Conservation (phyloP, 2,888 invertebrate genomes). For the Cerastis leucographa region DNA sequence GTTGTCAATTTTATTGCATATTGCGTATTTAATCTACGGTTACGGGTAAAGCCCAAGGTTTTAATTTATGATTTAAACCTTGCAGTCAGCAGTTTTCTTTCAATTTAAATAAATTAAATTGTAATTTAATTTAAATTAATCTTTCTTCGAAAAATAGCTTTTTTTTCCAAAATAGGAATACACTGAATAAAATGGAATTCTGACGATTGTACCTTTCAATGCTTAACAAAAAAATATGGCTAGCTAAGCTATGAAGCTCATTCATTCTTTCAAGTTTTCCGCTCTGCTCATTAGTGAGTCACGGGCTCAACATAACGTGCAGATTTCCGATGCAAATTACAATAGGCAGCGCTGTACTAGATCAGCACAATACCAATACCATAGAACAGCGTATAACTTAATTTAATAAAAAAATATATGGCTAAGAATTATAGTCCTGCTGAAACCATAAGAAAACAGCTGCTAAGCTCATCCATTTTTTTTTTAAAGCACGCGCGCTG, state of each 20-base stretch:
- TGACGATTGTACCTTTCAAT: background rate
- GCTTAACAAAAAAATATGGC: too few relatives aligned
- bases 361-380: too few relatives aligned
- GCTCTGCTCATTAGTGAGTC: background rate
- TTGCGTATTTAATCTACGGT: too few relatives aligned
- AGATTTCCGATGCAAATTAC: background rate
- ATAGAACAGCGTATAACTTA: background rate
- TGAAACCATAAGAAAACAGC: background rate
- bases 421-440: background rate
- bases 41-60: too few relatives aligned
- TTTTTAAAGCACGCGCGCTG: background rate
- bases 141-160: too few relatives aligned
- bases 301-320: background rate
- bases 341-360: background rate
- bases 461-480: background rate
- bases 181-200: background rate
- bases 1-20: slow-evolving; percentile 4
- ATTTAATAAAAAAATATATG: background rate
- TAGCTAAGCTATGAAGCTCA: background rate
- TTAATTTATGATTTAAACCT: background rate
- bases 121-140: too few relatives aligned
- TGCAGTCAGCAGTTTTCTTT: background rate
- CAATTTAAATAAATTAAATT: too few relatives aligned
- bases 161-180: too few relatives aligned
- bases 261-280: background rate